Evolutionary conservation across 2,797 vertebrate genomes (phyloP), one percentile per base, ranked within the genome.

Genomic region (Tenualosa thibaudeaui): DNA sequence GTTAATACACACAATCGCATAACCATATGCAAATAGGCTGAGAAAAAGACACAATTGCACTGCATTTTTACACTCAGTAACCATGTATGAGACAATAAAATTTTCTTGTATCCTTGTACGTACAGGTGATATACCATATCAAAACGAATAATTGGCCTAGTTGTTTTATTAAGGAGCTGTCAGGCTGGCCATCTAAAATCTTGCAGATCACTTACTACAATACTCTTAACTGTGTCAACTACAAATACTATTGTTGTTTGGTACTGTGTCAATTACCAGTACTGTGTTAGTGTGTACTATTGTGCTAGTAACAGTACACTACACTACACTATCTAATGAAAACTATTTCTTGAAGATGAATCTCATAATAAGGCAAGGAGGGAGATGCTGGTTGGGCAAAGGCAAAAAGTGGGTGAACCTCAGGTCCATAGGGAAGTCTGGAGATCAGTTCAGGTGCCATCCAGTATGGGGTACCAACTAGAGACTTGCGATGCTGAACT

Each of bases 391-490:
- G 17, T 58, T 58, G 1, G 6, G 6, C 1, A 24, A 62, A 24
- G 58, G 7, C 58, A 62, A 62, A 49, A 84, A 53, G 43, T 31
- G 51, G 17, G 8, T 89, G 91, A 87, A 97, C 97, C 96, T 98
- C 98, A 0, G 96, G 98, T 19, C 98, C 97, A 0, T 98, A 99
- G 9, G 98, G 98, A 81, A 98, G 93, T 81, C 98, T 96, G 83
- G 98, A 99, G 89, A 99, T 99, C 90, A 99, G 97, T 89, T 99
- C 98, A 0, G 98, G 98, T 0, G 98, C 98, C 98, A 99, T 99
- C 98, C 98, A 99, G 91, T 99, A 99, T 0, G 98, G 98, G 0
- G 98, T 99, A 43, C 98, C 98, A 0, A 99, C 98, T 90, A 99
- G 91, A 9, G 98, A 98, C 92, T 98, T 99, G 71, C 98, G 96